Evolutionary conservation across 2,888 invertebrate genomes (phyloP).

Genomic region (Cryptocheilus praepositus): DNA sequence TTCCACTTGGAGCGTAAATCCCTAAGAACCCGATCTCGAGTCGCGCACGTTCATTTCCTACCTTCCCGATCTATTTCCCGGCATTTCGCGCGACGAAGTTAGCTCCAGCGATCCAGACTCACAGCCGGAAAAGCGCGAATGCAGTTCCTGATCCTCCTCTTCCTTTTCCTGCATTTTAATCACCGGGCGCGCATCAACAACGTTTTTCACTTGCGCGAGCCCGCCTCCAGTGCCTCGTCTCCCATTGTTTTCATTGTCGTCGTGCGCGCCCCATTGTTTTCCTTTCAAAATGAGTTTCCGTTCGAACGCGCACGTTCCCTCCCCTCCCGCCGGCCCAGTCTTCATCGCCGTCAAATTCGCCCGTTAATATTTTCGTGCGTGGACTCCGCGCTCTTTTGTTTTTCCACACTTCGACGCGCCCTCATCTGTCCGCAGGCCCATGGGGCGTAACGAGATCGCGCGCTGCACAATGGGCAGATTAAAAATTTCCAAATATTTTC

Average conservation of each 20-base stretch:
- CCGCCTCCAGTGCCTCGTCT: not conserved
- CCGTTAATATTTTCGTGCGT: conserved; percentile 37
- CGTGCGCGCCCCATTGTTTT: conserved; percentile 34
- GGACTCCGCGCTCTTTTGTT: conserved; percentile 6
- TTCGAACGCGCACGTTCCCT: conserved; percentile 26
- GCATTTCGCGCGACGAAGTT: too few relatives aligned
- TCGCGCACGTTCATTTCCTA: too few relatives aligned
- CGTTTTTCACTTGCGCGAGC: not conserved
- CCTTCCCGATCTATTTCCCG: too few relatives aligned
- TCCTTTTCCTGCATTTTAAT: conserved; percentile 13
- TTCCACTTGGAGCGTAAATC: too few relatives aligned
- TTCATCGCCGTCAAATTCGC: not conserved
- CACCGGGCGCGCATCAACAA: conserved; percentile 9
- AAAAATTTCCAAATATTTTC: too few relatives aligned
- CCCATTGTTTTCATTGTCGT: conserved; percentile 42
- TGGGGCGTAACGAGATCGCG: too few relatives aligned
- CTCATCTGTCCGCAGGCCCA: too few relatives aligned
- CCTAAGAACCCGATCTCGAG: too few relatives aligned
- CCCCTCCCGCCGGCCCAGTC: too few relatives aligned
- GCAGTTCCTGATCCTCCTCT: conserved; percentile 12
- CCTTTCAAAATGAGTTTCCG: conserved; percentile 44
- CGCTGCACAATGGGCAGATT: too few relatives aligned
- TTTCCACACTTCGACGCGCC: not conserved
- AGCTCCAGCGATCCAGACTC: not conserved
- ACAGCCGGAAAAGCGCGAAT: not conserved